Evolutionary conservation across 2,113 vertebrate genomes (phyloP).

Genomic region (Potamarius usumacintae): DNA sequence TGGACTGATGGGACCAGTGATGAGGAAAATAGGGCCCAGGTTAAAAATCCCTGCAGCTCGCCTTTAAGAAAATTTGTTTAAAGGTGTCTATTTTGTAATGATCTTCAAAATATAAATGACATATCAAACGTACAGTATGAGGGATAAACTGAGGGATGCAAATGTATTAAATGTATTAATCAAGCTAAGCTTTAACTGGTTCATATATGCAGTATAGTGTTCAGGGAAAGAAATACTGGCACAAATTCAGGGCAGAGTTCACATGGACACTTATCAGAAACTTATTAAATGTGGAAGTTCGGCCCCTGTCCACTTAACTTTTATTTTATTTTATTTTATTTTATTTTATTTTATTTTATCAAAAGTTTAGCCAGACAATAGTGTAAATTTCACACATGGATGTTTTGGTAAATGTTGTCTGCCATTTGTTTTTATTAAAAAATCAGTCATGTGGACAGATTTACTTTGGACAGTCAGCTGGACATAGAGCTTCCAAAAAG

Average conservation of each 20-base stretch:
- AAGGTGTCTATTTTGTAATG: constrained; percentile 24
- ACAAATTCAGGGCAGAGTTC: background rate
- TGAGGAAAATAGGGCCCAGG: no score
- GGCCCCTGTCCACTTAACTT: background rate
- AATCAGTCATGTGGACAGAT: background rate
- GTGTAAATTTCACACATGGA: background rate
- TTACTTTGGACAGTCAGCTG: background rate
- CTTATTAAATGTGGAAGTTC: background rate
- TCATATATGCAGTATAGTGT: constrained; percentile 7
- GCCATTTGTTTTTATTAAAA: background rate
- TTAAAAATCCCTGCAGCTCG: no score
- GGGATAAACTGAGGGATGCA: constrained; percentile 28
- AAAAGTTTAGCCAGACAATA: background rate
- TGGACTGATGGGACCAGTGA: no score
- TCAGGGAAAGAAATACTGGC: constrained; percentile 6
- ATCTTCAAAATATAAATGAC: constrained; percentile 33
- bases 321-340: background rate
- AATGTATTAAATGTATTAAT: constrained; percentile 10
- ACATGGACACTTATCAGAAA: background rate
- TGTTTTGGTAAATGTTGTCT: background rate
- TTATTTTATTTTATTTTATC: background rate
- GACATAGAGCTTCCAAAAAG: background rate
- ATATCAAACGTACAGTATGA: constrained; percentile 43
- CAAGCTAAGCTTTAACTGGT: background rate
- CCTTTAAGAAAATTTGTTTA: constrained; percentile 30